Evolutionary conservation across 2,888 invertebrate species (phyloP).

Genomic region (Eupithecia insigniata): DNA sequence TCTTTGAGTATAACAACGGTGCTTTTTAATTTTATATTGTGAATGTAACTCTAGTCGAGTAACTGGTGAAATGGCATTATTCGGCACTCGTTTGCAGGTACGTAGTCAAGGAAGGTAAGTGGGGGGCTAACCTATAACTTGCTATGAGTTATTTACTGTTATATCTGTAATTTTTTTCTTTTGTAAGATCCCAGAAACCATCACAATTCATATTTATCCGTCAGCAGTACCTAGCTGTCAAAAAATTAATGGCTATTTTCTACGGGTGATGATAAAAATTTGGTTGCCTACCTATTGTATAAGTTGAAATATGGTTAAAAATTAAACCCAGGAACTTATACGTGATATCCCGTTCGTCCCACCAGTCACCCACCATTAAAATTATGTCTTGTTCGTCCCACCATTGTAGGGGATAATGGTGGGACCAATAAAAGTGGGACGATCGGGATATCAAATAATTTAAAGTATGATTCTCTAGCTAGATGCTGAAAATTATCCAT

Average conservation of each 20-base stretch:
- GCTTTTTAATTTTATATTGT: constrained; percentile 21
- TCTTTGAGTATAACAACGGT: constrained; percentile 27
- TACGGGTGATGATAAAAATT: background rate
- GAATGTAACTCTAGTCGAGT: constrained; percentile 3
- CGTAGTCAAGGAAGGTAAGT: constrained; percentile 9
- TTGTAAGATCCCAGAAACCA: too few species aligned
- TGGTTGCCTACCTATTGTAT: background rate
- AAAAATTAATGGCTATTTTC: background rate
- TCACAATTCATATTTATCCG: background rate
- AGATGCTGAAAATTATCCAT: background rate
- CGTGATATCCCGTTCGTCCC: too few species aligned
- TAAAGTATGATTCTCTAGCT: too few species aligned
- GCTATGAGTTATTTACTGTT: background rate
- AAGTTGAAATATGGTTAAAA: background rate
- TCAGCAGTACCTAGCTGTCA: background rate
- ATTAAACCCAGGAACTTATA: background rate
- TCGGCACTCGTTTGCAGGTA: constrained; percentile 5
- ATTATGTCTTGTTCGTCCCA: too few species aligned
- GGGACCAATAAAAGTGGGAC: too few species aligned
- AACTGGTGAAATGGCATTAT: constrained; percentile 22
- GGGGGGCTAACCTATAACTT: background rate
- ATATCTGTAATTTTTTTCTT: background rate
- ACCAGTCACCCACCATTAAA: too few species aligned
- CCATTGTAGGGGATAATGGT: too few species aligned
- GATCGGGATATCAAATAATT: too few species aligned